Evolutionary conservation across 2,113 vertebrate genomes (phyloP).

Genomic region (Ancistrus triradiatus): DNA sequence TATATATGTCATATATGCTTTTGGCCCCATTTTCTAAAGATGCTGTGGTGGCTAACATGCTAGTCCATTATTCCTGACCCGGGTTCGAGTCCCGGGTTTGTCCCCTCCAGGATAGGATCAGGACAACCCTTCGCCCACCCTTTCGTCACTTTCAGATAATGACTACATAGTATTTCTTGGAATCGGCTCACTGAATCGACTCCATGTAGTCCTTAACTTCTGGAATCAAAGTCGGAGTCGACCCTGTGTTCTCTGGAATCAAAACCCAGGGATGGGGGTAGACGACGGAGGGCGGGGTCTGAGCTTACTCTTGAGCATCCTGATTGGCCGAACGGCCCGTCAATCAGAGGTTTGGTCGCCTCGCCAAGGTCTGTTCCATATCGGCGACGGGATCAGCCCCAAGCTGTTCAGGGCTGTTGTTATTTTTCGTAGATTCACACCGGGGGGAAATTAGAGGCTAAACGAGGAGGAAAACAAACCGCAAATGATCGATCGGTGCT

Average conservation of each 20-base stretch:
- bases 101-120: too few species aligned
- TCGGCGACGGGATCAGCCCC: slow-evolving; percentile 62
- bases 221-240: neutral
- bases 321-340: slow-evolving; percentile 54
- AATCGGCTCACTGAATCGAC: neutral
- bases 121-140: too few species aligned
- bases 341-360: slow-evolving; percentile 56
- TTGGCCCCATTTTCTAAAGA: too few species aligned
- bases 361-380: slow-evolving; percentile 66
- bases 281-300: neutral
- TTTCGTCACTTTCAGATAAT: too few species aligned
- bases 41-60: too few species aligned
- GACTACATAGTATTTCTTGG: too few species aligned
- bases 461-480: slow-evolving; percentile 37
- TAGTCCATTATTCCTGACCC: too few species aligned
- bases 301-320: neutral
- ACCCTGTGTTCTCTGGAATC: neutral
- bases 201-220: neutral
- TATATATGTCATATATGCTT: too few species aligned
- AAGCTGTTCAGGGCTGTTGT: slow-evolving; percentile 52
- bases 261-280: neutral
- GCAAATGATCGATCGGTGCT: slow-evolving; percentile 20
- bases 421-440: slow-evolving; percentile 45
- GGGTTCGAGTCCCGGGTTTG: too few species aligned
- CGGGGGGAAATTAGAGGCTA: slow-evolving; percentile 22